These are phyloP conservation scores for Poeciliopsis paucimaculata DNA, from an alignment of 2,797 vertebrate species.

Conservation along the genomic window DNA sequence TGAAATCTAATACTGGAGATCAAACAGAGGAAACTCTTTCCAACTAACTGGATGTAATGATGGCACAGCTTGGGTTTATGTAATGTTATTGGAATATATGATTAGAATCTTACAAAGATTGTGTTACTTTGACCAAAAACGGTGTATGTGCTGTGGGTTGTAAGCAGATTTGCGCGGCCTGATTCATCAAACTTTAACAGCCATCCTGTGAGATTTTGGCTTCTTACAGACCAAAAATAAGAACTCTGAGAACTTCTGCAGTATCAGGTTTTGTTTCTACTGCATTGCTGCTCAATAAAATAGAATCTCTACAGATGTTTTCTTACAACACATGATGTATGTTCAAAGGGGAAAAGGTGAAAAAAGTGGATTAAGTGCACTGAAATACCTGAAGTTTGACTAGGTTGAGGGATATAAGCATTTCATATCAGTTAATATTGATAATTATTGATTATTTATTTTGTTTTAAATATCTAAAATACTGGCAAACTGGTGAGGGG, in stretches of 20 bases:
- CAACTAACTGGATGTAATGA: not conserved
- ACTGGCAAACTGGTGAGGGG: too few relatives aligned
- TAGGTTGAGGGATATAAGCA: too few relatives aligned
- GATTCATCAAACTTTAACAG: constrained; percentile 48
- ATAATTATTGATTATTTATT: too few relatives aligned
- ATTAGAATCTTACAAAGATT: constrained; percentile 8
- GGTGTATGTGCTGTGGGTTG: constrained; percentile 26
- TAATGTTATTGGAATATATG: not conserved
- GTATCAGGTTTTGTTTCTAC: not conserved
- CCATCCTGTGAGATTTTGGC: constrained; percentile 4
- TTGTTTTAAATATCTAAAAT: too few relatives aligned
- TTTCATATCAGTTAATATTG: too few relatives aligned
- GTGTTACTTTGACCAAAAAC: constrained; percentile 5
- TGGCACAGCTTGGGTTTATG: not conserved
- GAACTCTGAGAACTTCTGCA: not conserved
- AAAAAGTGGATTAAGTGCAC: not conserved
- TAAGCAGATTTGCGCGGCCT: constrained; percentile 23
- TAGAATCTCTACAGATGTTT: constrained; percentile 8
- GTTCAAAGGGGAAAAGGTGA: not conserved
- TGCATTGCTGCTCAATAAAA: not conserved
- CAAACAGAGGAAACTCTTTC: not conserved
- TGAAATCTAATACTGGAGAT: not conserved
- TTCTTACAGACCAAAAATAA: constrained; percentile 15
- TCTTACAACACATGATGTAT: not conserved
- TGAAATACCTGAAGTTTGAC: not conserved